These are phyloP conservation scores for Bergia sp. DNA, from an alignment of 92 coral and sea anemone species.

Conservation along the genomic window DNA sequence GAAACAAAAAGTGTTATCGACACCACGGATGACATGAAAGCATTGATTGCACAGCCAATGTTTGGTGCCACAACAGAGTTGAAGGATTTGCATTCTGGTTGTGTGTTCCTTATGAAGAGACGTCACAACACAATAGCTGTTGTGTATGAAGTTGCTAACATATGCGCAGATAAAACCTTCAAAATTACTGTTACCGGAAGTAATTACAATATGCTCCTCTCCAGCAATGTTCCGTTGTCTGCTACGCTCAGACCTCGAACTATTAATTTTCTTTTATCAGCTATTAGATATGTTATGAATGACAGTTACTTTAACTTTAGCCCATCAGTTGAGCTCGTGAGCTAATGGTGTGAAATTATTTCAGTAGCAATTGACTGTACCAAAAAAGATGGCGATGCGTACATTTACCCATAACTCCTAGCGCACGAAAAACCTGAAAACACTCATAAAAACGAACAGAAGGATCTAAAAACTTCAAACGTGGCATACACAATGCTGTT, in stretches of 20 bases:
- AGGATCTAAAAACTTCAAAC: too few species aligned
- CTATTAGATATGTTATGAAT: conserved; percentile 49
- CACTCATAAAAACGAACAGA: too few species aligned
- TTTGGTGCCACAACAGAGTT: conserved; percentile 52
- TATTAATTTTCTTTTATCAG: conserved; percentile 54
- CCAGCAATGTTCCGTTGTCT: conserved; percentile 41
- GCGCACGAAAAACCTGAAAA: too few species aligned
- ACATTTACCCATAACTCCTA: too few species aligned
- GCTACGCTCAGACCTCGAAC: conserved; percentile 59
- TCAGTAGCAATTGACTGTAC: too few species aligned
- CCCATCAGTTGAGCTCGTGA: not conserved
- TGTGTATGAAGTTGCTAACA: conserved; percentile 51
- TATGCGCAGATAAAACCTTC: conserved; percentile 50
- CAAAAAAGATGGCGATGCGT: too few species aligned
- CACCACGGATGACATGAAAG: conserved; percentile 30
- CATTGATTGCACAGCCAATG: conserved; percentile 23
- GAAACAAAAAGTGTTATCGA: conserved; percentile 13
- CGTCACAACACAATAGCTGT: conserved; percentile 53
- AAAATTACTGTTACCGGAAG: conserved; percentile 29
- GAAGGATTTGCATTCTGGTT: conserved; percentile 48
- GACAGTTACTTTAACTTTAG: conserved; percentile 49
- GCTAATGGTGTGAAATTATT: not conserved
- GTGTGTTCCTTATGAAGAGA: conserved; percentile 59
- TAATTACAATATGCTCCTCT: conserved; percentile 34
- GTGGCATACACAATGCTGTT: too few species aligned